Percentiles rank a stretch among this genome's conserved stretches.
Evolutionary conservation across 2,797 vertebrate genomes (phyloP).

Genomic region (Falco rusticolus): DNA sequence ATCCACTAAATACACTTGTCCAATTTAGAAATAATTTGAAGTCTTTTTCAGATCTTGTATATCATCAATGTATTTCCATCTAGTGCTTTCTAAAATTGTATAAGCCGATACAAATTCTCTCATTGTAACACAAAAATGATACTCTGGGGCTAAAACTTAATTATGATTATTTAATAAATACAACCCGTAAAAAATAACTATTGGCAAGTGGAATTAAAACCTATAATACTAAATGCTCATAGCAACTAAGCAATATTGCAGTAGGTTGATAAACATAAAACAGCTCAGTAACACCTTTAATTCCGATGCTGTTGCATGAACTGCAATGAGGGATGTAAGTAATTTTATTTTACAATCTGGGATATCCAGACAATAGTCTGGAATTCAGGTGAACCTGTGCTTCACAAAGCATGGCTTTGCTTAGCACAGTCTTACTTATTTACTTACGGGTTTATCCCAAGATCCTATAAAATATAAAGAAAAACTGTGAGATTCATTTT

Average conservation of each 20-base stretch:
- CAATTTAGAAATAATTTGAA: neutral
- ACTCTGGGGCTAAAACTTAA: neutral
- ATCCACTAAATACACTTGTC: neutral
- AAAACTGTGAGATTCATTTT: neutral
- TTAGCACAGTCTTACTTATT: neutral
- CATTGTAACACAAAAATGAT: neutral
- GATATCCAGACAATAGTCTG: neutral
- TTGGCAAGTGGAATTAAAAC: neutral
- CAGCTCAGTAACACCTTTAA: neutral
- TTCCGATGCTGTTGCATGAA: neutral
- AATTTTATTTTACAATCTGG: neutral
- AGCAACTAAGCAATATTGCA: neutral
- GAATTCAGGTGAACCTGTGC: neutral
- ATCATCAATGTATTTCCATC: neutral
- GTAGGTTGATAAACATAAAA: neutral
- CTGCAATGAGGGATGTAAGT: neutral
- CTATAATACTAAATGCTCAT: neutral
- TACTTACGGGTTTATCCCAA: neutral
- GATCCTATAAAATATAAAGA: neutral
- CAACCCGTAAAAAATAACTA: neutral
- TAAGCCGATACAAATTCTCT: accelerated
- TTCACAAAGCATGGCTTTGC: neutral
- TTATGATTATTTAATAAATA: neutral
- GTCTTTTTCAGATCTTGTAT: neutral
- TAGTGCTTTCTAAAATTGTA: neutral